These are phyloP conservation scores for Athripsodes cinereus DNA, from an alignment of 2,888 invertebrate genomes.

Conservation along the genomic window DNA sequence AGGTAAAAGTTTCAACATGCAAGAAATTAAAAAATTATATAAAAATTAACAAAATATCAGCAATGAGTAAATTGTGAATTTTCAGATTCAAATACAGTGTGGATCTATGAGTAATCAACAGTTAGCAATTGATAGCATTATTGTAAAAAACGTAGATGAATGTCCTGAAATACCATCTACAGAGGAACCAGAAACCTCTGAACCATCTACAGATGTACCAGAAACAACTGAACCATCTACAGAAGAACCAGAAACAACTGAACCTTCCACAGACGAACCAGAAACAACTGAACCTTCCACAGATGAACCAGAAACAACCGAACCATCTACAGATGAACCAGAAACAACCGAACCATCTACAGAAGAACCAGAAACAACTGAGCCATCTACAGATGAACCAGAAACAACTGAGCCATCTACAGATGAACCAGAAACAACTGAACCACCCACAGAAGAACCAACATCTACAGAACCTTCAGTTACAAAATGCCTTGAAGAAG, in stretches of 20 bases:
- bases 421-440: background rate
- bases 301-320: background rate
- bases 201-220: background rate
- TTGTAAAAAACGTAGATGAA: background rate
- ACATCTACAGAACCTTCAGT: no score
- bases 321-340: background rate
- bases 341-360: background rate
- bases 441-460: no score
- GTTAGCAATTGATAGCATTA: background rate
- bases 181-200: background rate
- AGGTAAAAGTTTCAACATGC: no score
- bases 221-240: background rate
- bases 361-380: background rate
- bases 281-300: background rate
- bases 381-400: background rate
- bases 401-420: background rate
- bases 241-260: background rate
- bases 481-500: background rate
- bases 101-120: background rate
- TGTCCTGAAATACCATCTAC: background rate
- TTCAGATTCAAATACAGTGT: background rate
- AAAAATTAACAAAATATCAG: no score
- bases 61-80: no score
- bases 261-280: background rate
- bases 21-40: no score